Conservation (phyloP, 2,113 vertebrate genomes). For the Heterotis niloticus region DNA sequence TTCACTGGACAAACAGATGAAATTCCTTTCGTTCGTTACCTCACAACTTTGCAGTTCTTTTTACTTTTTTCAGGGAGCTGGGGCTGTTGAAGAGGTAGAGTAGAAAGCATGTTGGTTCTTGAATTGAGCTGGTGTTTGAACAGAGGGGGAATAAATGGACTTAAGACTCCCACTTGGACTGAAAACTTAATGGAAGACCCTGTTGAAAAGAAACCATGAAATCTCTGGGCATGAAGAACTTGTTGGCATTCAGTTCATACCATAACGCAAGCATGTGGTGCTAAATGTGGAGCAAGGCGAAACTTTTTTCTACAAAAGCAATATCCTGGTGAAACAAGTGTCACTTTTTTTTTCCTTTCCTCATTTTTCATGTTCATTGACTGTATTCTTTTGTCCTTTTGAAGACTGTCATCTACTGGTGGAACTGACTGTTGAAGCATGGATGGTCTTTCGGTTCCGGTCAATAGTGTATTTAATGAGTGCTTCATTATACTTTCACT, state of each 20-base stretch:
- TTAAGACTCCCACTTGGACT: constrained; percentile 67
- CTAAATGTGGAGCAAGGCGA: constrained; percentile 39
- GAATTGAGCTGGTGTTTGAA: constrained; percentile 4
- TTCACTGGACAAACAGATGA: constrained; percentile 83
- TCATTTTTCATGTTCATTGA: too few species aligned
- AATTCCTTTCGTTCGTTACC: constrained; percentile 74
- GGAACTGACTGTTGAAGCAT: not conserved
- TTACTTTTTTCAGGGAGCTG: constrained; percentile 58
- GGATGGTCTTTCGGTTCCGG: not conserved
- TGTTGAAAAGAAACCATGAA: constrained; percentile 49
- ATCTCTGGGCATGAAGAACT: not conserved
- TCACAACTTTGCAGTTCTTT: constrained; percentile 71
- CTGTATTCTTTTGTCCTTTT: not conserved
- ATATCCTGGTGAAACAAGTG: not conserved
- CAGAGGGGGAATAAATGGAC: constrained; percentile 44
- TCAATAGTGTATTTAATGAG: not conserved
- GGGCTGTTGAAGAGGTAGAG: constrained; percentile 32
- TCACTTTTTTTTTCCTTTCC: not conserved
- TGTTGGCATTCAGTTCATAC: not conserved
- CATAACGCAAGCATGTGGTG: constrained; percentile 42
- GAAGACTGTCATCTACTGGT: not conserved
- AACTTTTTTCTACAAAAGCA: constrained; percentile 46
- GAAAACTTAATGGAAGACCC: constrained; percentile 58
- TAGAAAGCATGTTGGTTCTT: constrained; percentile 25
- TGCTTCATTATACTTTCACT: not conserved